Percentiles rank a stretch among this genome's conserved stretches.
phyloP scores from a whole-genome alignment of 92 coral and sea anemone genomes.

The Actinernus sp. region DNA sequence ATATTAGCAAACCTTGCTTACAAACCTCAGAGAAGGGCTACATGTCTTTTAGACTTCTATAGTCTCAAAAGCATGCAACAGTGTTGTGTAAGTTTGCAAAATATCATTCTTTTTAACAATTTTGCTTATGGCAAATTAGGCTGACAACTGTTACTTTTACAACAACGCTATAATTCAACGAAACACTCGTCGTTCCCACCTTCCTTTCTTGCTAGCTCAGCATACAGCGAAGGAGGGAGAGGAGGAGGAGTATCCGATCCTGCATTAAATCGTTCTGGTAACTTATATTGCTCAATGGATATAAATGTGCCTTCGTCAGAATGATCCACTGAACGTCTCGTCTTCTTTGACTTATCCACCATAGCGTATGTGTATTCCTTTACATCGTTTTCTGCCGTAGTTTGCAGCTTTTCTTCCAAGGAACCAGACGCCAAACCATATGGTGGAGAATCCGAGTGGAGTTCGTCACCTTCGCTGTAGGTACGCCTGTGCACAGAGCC shows the following conservation, averaged over 20 bases:
- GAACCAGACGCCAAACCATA: neutral
- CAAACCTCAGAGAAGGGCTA: no score
- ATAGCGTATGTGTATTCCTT: slow-evolving; percentile 58
- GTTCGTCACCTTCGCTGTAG: neutral
- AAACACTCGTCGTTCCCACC: no score
- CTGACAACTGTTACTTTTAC: no score
- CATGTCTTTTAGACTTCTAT: no score
- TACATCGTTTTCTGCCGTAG: neutral
- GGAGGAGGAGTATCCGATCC: slow-evolving; percentile 59
- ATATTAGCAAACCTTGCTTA: no score
- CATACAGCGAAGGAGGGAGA: slow-evolving; percentile 56
- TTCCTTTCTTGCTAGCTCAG: slow-evolving; percentile 8
- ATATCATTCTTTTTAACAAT: no score
- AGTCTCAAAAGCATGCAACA: no score
- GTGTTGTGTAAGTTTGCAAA: neutral
- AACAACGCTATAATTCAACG: no score
- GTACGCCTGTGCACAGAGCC: neutral
- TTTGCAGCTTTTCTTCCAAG: neutral
- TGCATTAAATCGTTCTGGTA: neutral
- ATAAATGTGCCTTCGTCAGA: neutral
- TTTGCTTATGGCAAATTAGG: no score
- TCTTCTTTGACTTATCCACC: slow-evolving; percentile 54
- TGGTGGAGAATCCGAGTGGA: neutral
- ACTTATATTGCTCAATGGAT: neutral
- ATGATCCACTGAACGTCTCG: slow-evolving; percentile 1